Evolutionary conservation across 2,888 invertebrate species (phyloP).

Genomic region (Lumbricus terrestris): DNA sequence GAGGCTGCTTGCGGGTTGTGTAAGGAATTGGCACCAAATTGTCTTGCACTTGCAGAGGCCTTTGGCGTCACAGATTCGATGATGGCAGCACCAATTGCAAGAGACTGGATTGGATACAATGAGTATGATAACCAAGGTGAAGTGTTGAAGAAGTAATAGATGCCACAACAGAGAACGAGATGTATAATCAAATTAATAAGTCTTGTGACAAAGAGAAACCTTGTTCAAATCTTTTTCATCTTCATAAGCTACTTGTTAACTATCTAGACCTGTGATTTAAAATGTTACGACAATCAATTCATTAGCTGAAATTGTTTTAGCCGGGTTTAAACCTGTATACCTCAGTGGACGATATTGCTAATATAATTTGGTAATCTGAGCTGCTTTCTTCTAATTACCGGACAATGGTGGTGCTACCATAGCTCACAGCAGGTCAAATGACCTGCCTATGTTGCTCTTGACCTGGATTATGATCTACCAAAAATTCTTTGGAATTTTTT

Average conservation of each 20-base stretch:
- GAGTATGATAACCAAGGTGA: constrained; percentile 29
- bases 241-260: background rate
- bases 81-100: constrained; percentile 43
- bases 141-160: background rate
- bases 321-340: background rate
- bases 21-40: constrained; percentile 35
- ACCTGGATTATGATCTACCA: too few species aligned
- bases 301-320: background rate
- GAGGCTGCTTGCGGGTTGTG: constrained; percentile 33
- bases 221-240: background rate
- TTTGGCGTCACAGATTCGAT: constrained; percentile 40
- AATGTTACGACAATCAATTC: background rate
- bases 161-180: background rate
- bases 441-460: too few species aligned
- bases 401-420: too few species aligned
- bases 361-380: background rate
- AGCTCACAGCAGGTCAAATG: too few species aligned
- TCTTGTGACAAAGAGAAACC: background rate
- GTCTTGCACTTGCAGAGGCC: constrained; percentile 39
- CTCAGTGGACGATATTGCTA: background rate
- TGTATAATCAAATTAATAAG: background rate
- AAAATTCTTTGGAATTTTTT: too few species aligned
- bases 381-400: background rate
- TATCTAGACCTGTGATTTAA: background rate
- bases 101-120: constrained; percentile 43